These are phyloP conservation scores for Leucoma salicis DNA, from an alignment of 2,888 invertebrate species.

Conservation along the genomic window DNA sequence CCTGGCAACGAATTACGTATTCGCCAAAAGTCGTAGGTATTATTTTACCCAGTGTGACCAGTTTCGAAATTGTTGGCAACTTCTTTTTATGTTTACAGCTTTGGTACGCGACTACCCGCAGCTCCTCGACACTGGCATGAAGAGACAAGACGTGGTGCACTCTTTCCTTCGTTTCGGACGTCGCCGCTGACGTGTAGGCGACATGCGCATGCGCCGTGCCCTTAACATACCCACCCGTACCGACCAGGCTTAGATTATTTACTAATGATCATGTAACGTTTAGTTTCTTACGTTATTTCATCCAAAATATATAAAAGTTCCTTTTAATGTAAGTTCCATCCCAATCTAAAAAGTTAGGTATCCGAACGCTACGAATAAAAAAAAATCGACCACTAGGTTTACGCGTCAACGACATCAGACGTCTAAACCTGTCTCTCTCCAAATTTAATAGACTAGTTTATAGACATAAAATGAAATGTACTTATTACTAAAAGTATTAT, in stretches of 20 bases:
- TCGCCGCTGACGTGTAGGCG: conserved; percentile 83
- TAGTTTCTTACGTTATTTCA: conserved; percentile 53
- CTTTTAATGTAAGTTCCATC: conserved; percentile 33
- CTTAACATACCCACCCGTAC: conserved; percentile 29
- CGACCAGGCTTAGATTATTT: conserved; percentile 41
- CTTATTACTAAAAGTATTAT: conserved; percentile 70
- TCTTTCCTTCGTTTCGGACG: conserved; percentile 94
- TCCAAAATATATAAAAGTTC: conserved; percentile 68
- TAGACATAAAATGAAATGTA: conserved; percentile 53
- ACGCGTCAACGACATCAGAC: conserved; percentile 35
- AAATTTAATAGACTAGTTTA: conserved; percentile 51
- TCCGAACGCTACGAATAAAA: conserved; percentile 43
- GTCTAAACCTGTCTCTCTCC: conserved; percentile 63
- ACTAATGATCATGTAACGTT: conserved; percentile 25
- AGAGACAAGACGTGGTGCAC: conserved; percentile 94
- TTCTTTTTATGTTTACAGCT: conserved; percentile 44
- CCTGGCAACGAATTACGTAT: too few relatives aligned
- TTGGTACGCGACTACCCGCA: conserved; percentile 77
- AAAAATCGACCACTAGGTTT: conserved; percentile 18
- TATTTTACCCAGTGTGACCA: too few relatives aligned
- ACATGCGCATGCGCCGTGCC: conserved; percentile 33
- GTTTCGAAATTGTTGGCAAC: too few relatives aligned
- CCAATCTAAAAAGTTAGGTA: conserved; percentile 39
- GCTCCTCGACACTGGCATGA: conserved; percentile 85
- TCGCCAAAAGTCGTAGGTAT: too few relatives aligned